Percentiles rank a stretch among this genome's conserved stretches.
phyloP scores from a whole-genome alignment of 2,888 invertebrate species.

The Limnephilus lunatus region DNA sequence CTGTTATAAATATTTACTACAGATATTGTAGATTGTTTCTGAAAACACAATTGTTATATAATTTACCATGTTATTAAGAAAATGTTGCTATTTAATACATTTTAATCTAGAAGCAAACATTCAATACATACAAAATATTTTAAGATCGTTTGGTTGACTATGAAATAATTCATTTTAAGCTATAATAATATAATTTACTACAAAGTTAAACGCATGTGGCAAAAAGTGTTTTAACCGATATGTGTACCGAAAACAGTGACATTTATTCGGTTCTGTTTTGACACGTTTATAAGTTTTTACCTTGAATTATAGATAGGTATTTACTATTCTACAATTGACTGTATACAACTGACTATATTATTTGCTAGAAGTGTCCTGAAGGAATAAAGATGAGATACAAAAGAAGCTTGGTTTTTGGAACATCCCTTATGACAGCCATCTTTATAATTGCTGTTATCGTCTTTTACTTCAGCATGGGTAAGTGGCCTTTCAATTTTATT shows the following conservation, averaged over 20 bases:
- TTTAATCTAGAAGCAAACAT: not conserved
- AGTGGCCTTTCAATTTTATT: not conserved
- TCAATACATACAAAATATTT: not conserved
- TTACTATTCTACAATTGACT: not conserved
- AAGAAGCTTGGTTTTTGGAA: constrained; percentile 57
- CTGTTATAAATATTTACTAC: not conserved
- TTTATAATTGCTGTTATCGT: constrained; percentile 44
- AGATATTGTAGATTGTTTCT: not conserved
- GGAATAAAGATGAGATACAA: constrained; percentile 66
- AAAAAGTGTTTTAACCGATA: not conserved
- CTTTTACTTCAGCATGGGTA: constrained; percentile 60
- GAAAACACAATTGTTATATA: not conserved
- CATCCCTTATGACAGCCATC: constrained; percentile 52
- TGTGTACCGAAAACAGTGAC: not conserved
- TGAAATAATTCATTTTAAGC: not conserved
- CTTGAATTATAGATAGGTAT: no score
- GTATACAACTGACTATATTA: not conserved
- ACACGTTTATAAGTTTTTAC: no score
- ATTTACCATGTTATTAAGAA: not conserved
- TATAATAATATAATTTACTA: no score
- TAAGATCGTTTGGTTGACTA: not conserved
- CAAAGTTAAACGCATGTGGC: not conserved
- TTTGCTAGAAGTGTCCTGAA: not conserved
- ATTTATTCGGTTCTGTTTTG: not conserved
- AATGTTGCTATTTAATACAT: not conserved